These are phyloP conservation scores for Myopa testacea DNA, from an alignment of 2,888 invertebrate species.

Conservation along the genomic window DNA sequence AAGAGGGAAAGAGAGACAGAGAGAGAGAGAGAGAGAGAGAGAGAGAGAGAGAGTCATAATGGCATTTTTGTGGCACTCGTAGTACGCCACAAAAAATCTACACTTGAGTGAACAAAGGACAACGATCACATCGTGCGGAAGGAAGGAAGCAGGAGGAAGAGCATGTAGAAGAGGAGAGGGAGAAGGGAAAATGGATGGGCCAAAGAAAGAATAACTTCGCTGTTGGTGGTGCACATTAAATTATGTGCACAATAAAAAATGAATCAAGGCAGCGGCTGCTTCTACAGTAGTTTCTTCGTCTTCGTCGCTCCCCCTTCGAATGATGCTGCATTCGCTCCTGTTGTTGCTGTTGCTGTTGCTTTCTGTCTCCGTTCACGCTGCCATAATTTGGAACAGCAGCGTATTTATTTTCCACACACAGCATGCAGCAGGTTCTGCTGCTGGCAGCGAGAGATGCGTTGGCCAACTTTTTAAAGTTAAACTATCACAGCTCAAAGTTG, in stretches of 20 bases:
- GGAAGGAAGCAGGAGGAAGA: neutral
- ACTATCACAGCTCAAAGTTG: conserved; percentile 9
- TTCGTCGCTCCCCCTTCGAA: neutral
- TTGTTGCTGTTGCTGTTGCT: conserved; percentile 19
- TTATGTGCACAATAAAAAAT: conserved; percentile 6
- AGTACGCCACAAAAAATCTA: neutral
- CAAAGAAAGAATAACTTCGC: too few species aligned
- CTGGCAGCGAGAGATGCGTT: neutral
- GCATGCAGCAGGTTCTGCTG: neutral
- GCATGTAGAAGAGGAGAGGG: neutral
- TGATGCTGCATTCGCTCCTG: conserved; percentile 11
- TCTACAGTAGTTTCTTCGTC: neutral
- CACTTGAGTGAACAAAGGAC: neutral
- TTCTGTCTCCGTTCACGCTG: neutral
- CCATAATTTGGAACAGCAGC: neutral
- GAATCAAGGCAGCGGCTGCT: neutral
- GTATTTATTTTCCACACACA: neutral
- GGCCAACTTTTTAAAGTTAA: neutral
- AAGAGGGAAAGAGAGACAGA: too few species aligned
- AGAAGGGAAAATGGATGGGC: neutral
- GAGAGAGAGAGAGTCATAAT: neutral
- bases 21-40: too few species aligned
- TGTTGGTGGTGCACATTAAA: neutral
- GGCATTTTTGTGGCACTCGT: neutral
- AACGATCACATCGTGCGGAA: neutral